A percentile compares a stretch with the other conserved stretches of the same genome.
phyloP scores from a whole-genome alignment of 2,888 invertebrate species.

The Dynastes maya region DNA sequence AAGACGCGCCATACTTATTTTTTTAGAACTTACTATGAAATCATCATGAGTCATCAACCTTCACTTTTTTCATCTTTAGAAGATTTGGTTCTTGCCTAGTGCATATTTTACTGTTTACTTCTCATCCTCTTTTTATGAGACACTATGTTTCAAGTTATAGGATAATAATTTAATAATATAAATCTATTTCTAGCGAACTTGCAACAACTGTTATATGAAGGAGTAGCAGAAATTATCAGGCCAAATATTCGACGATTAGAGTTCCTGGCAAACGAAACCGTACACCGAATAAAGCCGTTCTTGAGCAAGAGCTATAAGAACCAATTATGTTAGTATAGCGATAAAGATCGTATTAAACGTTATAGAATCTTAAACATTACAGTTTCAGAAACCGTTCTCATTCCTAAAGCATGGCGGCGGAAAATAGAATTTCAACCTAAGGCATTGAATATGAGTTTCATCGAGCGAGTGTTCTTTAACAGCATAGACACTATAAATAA shows the following conservation, averaged over 20 bases:
- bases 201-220: slow-evolving; percentile 4
- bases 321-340: slow-evolving; percentile 41
- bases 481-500: slow-evolving; percentile 36
- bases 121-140: too few relatives aligned
- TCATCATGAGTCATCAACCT: too few relatives aligned
- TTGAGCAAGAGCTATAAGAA: slow-evolving; percentile 34
- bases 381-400: slow-evolving; percentile 54
- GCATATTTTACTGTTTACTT: too few relatives aligned
- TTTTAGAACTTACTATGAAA: too few relatives aligned
- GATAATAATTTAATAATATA: too few relatives aligned
- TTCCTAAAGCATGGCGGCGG: slow-evolving; percentile 54
- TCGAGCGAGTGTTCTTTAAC: not conserved
- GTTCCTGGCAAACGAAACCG: slow-evolving; percentile 3
- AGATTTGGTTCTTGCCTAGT: too few relatives aligned
- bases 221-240: not conserved
- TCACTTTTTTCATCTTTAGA: too few relatives aligned
- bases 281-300: slow-evolving; percentile 3
- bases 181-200: slow-evolving; percentile 21
- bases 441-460: slow-evolving; percentile 10
- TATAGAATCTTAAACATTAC: slow-evolving; percentile 45
- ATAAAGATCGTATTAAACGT: not conserved
- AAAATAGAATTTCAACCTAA: not conserved
- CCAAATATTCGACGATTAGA: slow-evolving; percentile 18
- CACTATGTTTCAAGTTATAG: too few relatives aligned
- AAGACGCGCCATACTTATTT: too few relatives aligned